phyloP scores from a whole-genome alignment of 2,888 invertebrate species.

The Osmoderma eremita region DNA sequence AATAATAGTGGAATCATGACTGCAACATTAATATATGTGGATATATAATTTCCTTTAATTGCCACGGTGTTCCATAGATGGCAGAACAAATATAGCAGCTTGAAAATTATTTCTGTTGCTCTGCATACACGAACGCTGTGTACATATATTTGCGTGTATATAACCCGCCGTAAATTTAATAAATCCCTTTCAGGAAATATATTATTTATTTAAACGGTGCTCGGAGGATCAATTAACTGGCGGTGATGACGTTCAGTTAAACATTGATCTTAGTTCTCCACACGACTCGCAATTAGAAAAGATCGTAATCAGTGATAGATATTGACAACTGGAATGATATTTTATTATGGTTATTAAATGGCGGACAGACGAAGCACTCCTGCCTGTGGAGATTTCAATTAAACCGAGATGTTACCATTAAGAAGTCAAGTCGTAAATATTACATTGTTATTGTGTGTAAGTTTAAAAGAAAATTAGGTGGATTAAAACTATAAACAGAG shows the following conservation, averaged over 20 bases:
- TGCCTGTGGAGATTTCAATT: neutral
- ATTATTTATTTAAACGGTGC: constrained; percentile 20
- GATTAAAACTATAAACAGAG: too few species aligned
- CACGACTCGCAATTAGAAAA: constrained; percentile 8
- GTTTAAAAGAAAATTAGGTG: too few species aligned
- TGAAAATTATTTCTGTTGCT: constrained; percentile 8
- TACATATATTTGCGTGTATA: neutral
- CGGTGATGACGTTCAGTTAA: neutral
- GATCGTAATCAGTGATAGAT: constrained; percentile 21
- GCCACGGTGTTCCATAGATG: constrained; percentile 13
- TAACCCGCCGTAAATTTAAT: constrained; percentile 7
- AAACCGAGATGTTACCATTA: neutral
- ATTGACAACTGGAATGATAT: constrained; percentile 9
- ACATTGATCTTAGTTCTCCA: constrained; percentile 6
- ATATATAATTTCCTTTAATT: constrained; percentile 13
- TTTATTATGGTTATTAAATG: neutral
- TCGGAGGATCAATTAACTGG: constrained; percentile 4
- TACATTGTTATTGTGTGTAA: too few species aligned
- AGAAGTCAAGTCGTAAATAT: constrained; percentile 3
- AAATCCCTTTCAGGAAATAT: constrained; percentile 2
- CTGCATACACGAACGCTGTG: neutral
- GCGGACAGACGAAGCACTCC: neutral
- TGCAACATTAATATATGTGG: too few species aligned
- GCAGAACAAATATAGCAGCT: constrained; percentile 3
- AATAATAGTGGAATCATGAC: too few species aligned